phyloP scores from a whole-genome alignment of 1,140 invertebrate genomes.

The Epicauta chinensis region DNA sequence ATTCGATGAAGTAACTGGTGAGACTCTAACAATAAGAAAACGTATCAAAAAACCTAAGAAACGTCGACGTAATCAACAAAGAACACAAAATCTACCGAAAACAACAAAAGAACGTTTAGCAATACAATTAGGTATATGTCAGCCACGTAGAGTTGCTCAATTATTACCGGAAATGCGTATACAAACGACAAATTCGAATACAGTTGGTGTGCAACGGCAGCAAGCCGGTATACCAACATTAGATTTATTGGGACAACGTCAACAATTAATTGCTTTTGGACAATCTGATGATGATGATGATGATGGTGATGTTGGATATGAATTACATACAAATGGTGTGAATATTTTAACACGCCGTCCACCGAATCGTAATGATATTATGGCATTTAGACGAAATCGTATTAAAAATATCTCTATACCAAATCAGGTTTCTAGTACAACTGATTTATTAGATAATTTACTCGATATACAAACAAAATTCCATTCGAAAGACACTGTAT shows the following conservation, averaged over 20 bases:
- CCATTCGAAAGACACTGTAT: slow-evolving; percentile 56
- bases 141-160: slow-evolving; percentile 26
- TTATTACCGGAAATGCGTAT: slow-evolving; percentile 27
- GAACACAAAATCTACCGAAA: slow-evolving; percentile 24
- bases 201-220: slow-evolving; percentile 13
- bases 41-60: slow-evolving; percentile 20
- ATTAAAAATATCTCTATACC: slow-evolving; percentile 38
- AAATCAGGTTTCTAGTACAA: slow-evolving; percentile 33
- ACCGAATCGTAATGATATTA: slow-evolving; percentile 40
- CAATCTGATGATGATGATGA: slow-evolving; percentile 48
- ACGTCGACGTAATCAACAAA: slow-evolving; percentile 19
- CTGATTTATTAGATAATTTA: slow-evolving; percentile 67
- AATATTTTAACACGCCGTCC: slow-evolving; percentile 41
- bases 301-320: neutral
- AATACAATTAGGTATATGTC: slow-evolving; percentile 41
- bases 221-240: slow-evolving; percentile 40
- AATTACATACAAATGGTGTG: slow-evolving; percentile 34
- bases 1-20: slow-evolving; percentile 33
- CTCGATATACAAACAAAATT: slow-evolving; percentile 68
- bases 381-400: slow-evolving; percentile 33
- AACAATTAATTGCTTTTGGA: slow-evolving; percentile 60
- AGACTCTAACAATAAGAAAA: slow-evolving; percentile 32
- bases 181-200: slow-evolving; percentile 2
- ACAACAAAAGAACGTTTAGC: slow-evolving; percentile 44
- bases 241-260: slow-evolving; percentile 53